phyloP scores from a whole-genome alignment of 2,797 vertebrate genomes.

The Gymnoscopelus braueri region DNA sequence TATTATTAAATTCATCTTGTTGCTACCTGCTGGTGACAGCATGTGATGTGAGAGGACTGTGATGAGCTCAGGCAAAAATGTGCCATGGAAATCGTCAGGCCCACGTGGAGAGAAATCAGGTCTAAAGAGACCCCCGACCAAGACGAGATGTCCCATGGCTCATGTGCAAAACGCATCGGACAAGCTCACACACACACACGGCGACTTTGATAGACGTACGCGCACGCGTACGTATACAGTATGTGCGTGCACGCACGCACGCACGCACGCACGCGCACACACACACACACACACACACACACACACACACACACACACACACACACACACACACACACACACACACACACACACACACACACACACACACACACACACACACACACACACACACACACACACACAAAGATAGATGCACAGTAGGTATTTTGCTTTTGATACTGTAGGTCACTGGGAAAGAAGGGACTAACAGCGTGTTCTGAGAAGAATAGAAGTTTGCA shows the following conservation, averaged over 20 bases:
- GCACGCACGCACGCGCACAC: constrained; percentile 3
- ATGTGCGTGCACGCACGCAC: not conserved
- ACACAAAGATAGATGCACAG: not conserved
- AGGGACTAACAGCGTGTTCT: not conserved
- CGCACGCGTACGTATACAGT: too few species aligned
- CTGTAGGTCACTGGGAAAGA: not conserved
- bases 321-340: too few species aligned
- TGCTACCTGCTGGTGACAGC: constrained; percentile 51
- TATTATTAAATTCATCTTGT: constrained; percentile 66
- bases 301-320: not conserved
- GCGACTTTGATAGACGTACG: not conserved
- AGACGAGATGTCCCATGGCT: constrained; percentile 36
- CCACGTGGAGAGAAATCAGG: constrained; percentile 58
- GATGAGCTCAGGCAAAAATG: constrained; percentile 47
- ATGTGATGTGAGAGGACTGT: constrained; percentile 49
- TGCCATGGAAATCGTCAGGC: constrained; percentile 51
- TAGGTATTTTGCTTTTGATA: too few species aligned
- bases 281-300: not conserved
- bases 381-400: too few species aligned
- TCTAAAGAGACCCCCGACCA: constrained; percentile 65
- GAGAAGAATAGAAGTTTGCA: not conserved
- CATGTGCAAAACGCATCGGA: constrained; percentile 48
- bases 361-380: too few species aligned
- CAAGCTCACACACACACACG: constrained; percentile 8
- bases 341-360: too few species aligned